Base-by-base conservation (phyloP, 2,888 invertebrate genomes). In the Allygus modestus region DNA sequence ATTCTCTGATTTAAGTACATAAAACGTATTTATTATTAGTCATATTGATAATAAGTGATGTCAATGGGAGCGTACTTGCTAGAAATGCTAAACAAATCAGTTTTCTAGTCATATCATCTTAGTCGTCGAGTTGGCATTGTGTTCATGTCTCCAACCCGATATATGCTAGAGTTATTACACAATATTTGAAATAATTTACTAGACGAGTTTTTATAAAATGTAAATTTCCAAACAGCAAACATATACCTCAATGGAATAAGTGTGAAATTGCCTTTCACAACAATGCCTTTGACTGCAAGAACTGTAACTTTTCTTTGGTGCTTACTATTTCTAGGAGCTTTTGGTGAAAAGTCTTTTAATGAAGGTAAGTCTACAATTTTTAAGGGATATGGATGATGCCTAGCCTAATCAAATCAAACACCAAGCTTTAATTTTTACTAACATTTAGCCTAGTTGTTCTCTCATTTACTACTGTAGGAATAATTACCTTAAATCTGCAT, bases 291-390 rank as follows among this genome's bases (percentile, higher is more conserved):
- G 37, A 33, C 37, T 17, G 33, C 2, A 33, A 69, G 69, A 33
- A 69, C 69, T 69, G 69, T 69, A n/a, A 37, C 69, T 15, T 69
- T 31, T 69, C 5, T 69, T n/a, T 69, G 69, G 69, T 69, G 69
- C 69, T 69, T 69, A 26, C n/a, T 69, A 31, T 33, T 69, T 33
- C 7, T 69, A 23, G 69, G 69, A 33, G 69, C 37, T 33, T 69
- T 15, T 69, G 69, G 69, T 31, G 37, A 33, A 33, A 31, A 33
- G 1, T 15, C 69, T 69, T 69, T 26, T n/a, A n/a, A n/a, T n/a
- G n/a, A n/a, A n/a, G n/a, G n/a, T n/a, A n/a, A n/a, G n/a, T n/a
- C n/a, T n/a, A n/a, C n/a, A n/a, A n/a, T n/a, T n/a, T n/a, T n/a
- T n/a, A n/a, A n/a, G n/a, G n/a, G n/a, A n/a, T n/a, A n/a, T n/a